These are phyloP conservation scores for Lycaon pictus DNA, from an alignment of 2,113 vertebrate genomes.

Conservation along the genomic window DNA sequence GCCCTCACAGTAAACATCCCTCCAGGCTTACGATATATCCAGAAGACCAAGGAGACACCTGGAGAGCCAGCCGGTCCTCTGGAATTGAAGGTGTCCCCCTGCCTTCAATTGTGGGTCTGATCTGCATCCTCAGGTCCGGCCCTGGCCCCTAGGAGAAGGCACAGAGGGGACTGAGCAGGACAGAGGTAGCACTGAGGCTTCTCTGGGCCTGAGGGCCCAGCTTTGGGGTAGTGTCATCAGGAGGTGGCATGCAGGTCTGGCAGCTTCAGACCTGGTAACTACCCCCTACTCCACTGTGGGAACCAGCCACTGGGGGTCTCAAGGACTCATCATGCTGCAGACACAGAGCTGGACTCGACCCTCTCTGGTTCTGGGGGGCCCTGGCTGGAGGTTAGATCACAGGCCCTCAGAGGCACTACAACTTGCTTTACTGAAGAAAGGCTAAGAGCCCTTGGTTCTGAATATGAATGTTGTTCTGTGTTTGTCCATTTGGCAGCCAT, in stretches of 20 bases:
- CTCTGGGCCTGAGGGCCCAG: neutral
- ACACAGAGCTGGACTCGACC: neutral
- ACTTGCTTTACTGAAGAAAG: neutral
- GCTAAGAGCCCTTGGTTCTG: neutral
- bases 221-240: neutral
- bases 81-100: neutral
- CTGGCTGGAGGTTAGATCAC: neutral
- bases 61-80: neutral
- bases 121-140: neutral
- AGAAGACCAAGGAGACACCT: neutral
- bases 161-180: neutral
- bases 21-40: neutral
- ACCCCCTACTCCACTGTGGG: neutral
- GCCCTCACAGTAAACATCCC: neutral
- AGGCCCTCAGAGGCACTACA: accelerated
- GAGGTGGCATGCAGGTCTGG: accelerated
- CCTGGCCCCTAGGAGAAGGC: neutral
- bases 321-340: neutral
- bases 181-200: neutral
- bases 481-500: neutral
- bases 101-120: neutral
- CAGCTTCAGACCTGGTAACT: neutral
- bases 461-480: neutral
- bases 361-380: neutral
- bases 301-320: neutral